Percentiles rank a stretch among this genome's conserved stretches.
These are phyloP conservation scores for Darevskia nairensis DNA, from an alignment of 2,797 vertebrate genomes.

Conservation along the genomic window DNA sequence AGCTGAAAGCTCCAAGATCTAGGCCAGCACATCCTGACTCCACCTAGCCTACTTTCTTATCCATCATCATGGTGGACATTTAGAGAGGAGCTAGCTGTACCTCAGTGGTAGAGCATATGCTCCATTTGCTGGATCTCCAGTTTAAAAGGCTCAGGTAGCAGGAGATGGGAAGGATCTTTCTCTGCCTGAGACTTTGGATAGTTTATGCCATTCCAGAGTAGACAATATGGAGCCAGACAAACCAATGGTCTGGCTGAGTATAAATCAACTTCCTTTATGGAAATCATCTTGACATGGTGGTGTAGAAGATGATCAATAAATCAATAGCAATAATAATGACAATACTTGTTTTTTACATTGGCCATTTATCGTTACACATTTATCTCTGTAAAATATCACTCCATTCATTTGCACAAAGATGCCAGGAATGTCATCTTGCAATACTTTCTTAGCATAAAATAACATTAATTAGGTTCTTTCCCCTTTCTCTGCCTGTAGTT, in stretches of 20 bases:
- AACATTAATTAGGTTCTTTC: conserved; percentile 59
- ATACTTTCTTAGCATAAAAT: conserved; percentile 57
- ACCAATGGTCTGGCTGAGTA: background rate
- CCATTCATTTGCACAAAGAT: conserved; percentile 31
- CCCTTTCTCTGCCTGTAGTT: conserved; percentile 49
- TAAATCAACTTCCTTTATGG: background rate
- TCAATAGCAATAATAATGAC: no score
- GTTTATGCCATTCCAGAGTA: background rate
- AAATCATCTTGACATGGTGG: no score
- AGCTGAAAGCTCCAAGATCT: background rate
- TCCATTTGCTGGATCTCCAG: background rate
- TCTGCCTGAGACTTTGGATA: background rate
- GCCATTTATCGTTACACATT: conserved; percentile 31
- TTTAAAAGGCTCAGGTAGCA: background rate
- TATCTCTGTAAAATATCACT: conserved; percentile 37
- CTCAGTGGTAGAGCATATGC: background rate
- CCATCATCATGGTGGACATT: background rate
- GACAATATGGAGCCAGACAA: background rate
- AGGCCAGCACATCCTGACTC: background rate
- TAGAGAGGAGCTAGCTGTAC: background rate
- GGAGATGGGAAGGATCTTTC: background rate
- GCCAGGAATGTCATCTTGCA: conserved; percentile 45
- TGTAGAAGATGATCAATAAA: no score
- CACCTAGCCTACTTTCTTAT: background rate
- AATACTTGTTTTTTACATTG: background rate